These are phyloP conservation scores for Pangasius djambal DNA, from an alignment of 2,797 vertebrate genomes.

Conservation along the genomic window DNA sequence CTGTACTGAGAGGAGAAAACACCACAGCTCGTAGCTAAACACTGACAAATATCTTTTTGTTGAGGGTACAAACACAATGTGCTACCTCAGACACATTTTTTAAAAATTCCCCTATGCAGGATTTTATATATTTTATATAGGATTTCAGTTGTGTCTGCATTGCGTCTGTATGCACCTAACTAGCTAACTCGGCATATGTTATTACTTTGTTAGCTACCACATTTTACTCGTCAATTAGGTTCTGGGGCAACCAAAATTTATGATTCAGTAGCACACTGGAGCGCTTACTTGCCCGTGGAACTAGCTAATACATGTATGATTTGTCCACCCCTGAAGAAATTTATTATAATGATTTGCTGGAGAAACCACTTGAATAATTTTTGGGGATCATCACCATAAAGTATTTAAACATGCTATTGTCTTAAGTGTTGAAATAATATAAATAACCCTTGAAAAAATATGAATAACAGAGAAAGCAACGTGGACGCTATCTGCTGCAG, in stretches of 20 bases:
- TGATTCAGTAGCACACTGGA: not conserved
- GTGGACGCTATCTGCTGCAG: not conserved
- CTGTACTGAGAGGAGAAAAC: not conserved
- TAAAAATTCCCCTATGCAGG: not conserved
- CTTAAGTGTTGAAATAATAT: not conserved
- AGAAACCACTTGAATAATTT: not conserved
- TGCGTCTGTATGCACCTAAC: not conserved
- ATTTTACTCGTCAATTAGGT: not conserved
- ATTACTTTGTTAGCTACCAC: not conserved
- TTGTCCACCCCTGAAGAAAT: not conserved
- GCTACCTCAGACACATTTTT: not conserved
- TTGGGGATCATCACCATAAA: not conserved
- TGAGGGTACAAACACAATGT: not conserved
- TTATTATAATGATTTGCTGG: not conserved
- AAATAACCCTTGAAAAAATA: not conserved
- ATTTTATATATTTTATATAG: not conserved
- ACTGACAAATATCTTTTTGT: not conserved
- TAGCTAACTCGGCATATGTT: not conserved
- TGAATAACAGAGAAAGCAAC: not conserved
- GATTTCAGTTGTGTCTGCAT: not conserved
- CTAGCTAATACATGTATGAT: not conserved
- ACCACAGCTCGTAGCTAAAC: not conserved
- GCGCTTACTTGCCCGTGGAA: not conserved
- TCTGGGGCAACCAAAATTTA: not conserved
- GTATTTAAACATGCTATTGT: not conserved